phyloP scores from a whole-genome alignment of 2,888 invertebrate species.

The Hemaris fuciformis region DNA sequence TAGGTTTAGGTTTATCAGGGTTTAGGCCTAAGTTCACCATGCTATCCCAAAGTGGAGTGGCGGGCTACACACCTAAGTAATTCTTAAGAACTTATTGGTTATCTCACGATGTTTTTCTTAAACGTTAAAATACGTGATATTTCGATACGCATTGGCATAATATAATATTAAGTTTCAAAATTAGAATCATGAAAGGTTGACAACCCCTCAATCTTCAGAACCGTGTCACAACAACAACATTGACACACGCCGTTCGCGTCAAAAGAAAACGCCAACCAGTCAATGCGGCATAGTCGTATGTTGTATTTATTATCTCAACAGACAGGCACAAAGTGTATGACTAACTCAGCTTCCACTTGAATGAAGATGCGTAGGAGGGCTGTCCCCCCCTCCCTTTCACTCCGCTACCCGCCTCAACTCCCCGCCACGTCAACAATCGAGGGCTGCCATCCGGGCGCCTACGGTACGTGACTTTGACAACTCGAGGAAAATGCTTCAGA shows the following conservation, averaged over 20 bases:
- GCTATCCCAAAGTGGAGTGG: too few species aligned
- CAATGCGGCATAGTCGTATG: background rate
- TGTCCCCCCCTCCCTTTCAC: conserved; percentile 57
- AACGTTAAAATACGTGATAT: too few species aligned
- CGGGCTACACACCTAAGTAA: too few species aligned
- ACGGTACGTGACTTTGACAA: conserved; percentile 47
- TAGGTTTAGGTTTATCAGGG: too few species aligned
- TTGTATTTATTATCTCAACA: conserved; percentile 1
- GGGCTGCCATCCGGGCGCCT: conserved; percentile 51
- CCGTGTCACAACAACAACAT: background rate
- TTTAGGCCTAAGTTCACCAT: too few species aligned
- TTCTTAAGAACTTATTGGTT: too few species aligned
- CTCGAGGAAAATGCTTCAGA: conserved; percentile 38
- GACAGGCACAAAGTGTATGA: conserved; percentile 27
- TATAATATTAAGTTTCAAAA: too few species aligned
- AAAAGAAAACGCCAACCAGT: background rate
- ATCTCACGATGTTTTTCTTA: too few species aligned
- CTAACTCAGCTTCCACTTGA: conserved; percentile 62
- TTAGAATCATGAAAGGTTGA: background rate
- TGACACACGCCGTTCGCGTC: background rate
- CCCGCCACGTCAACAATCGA: conserved; percentile 59
- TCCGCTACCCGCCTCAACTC: background rate
- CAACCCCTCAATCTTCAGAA: background rate
- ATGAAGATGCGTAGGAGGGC: conserved; percentile 72
- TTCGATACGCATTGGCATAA: too few species aligned